A percentile compares a stretch with the other conserved stretches of the same genome.
Conservation (phyloP, 2,797 vertebrate genomes). For the Gallirallus australis region DNA sequence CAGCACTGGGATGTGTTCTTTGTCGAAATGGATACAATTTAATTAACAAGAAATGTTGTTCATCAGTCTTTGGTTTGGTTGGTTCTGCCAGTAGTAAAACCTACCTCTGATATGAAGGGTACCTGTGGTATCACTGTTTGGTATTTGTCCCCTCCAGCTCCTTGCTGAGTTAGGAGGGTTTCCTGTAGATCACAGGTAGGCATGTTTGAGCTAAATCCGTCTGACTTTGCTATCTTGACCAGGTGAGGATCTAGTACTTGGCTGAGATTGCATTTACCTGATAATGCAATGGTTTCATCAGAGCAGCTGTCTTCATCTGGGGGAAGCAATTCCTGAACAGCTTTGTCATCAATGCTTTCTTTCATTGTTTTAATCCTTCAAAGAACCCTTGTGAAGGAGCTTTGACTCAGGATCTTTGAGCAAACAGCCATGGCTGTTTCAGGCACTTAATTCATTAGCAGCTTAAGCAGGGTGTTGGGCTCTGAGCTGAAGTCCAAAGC, state of each 20-base stretch:
- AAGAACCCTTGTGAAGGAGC: background rate
- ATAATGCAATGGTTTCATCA: background rate
- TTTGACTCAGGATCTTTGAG: background rate
- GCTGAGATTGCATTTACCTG: background rate
- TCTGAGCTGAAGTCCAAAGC: background rate
- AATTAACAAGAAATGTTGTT: background rate
- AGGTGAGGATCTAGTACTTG: accelerated
- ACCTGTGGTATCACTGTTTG: background rate
- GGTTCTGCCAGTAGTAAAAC: background rate
- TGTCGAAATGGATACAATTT: background rate
- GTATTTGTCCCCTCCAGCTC: background rate
- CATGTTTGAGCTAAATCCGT: background rate
- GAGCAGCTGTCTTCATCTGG: background rate
- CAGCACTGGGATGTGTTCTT: background rate
- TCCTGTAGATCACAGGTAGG: background rate
- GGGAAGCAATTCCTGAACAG: background rate
- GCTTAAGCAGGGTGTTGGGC: background rate
- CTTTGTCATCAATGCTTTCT: background rate
- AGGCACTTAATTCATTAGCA: accelerated
- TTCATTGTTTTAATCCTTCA: background rate
- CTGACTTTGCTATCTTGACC: background rate
- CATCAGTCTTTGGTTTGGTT: background rate
- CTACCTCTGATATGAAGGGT: accelerated
- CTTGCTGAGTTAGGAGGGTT: background rate
- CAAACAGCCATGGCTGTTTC: background rate